These are phyloP conservation scores for Silurus glanis DNA, from an alignment of 2,113 vertebrate species.

Conservation along the genomic window DNA sequence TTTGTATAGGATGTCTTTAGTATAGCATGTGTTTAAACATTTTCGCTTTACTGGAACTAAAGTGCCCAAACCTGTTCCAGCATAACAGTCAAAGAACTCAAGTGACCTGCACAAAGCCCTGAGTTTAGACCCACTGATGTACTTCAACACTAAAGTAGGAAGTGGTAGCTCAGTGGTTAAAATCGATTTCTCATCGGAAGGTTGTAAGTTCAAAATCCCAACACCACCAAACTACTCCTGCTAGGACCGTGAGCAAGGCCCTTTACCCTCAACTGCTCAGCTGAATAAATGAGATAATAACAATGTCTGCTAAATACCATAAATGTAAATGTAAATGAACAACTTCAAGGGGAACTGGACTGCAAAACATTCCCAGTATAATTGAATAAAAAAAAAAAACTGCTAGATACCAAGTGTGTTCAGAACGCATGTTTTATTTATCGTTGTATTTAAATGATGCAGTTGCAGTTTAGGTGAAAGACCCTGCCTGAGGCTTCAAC, in stretches of 20 bases:
- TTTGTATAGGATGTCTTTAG: background rate
- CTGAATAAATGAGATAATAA: no score
- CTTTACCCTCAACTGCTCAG: no score
- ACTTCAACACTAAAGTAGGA: no score
- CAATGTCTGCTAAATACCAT: no score
- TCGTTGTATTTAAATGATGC: background rate
- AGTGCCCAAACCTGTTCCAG: background rate
- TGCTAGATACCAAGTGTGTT: background rate
- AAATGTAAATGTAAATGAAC: no score
- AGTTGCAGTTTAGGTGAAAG: background rate
- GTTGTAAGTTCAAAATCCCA: no score
- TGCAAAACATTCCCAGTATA: background rate
- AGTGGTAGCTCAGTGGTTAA: no score
- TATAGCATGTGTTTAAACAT: no score
- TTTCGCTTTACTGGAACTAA: background rate
- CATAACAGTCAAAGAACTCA: background rate
- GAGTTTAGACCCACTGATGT: background rate
- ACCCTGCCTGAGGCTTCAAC: background rate
- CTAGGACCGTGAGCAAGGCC: no score
- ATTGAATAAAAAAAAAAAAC: background rate
- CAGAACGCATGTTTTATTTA: background rate
- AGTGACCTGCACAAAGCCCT: background rate
- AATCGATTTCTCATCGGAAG: no score
- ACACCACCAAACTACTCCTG: no score
- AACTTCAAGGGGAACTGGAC: no score